A percentile compares a stretch with the other conserved stretches of the same genome.
These are phyloP conservation scores for Capreolus pygargus DNA, from an alignment of 2,113 vertebrate species.

Conservation along the genomic window DNA sequence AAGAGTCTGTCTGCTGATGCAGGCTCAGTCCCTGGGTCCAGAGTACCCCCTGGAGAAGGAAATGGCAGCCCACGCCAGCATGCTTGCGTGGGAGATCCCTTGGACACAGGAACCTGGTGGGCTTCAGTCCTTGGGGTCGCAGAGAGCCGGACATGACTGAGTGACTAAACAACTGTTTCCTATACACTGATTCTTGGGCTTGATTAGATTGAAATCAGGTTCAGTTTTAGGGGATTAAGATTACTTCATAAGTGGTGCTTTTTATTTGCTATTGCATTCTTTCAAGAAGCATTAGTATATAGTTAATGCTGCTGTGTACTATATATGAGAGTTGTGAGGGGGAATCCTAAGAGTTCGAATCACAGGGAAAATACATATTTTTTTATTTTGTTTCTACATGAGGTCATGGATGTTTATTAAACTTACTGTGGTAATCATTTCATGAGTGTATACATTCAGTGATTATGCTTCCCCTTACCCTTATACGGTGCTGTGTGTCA, in stretches of 20 bases:
- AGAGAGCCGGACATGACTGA: neutral
- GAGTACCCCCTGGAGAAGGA: neutral
- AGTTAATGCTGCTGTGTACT: neutral
- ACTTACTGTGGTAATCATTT: neutral
- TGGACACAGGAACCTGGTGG: neutral
- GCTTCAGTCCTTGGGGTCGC: neutral
- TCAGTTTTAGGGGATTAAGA: neutral
- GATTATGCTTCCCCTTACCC: neutral
- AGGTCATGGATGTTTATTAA: neutral
- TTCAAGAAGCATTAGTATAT: neutral
- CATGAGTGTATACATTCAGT: neutral
- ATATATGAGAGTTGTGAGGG: neutral
- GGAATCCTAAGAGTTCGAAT: neutral
- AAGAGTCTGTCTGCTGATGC: neutral
- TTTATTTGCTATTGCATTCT: constrained; percentile 6
- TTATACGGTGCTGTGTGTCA: neutral
- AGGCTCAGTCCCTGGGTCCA: neutral
- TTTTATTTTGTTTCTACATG: neutral
- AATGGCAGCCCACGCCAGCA: neutral
- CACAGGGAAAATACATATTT: neutral
- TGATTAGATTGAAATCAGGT: neutral
- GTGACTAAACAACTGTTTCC: neutral
- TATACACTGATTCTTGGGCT: neutral
- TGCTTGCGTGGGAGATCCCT: neutral
- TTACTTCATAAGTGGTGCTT: neutral